These are phyloP conservation scores for Limnephilus auricula DNA, from an alignment of 2,888 invertebrate species.

Conservation along the genomic window DNA sequence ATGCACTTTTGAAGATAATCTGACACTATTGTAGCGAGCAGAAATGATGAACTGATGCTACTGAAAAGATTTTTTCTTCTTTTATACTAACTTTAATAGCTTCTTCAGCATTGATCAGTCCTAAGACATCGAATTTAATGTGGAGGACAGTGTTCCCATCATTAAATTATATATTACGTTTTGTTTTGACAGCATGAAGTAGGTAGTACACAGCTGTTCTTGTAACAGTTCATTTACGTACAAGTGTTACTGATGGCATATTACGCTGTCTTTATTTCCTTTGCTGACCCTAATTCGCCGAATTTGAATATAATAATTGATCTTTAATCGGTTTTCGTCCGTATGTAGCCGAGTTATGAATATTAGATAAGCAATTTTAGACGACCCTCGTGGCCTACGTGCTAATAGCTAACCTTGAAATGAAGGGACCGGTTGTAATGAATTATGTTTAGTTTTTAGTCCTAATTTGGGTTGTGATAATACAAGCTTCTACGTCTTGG, in stretches of 20 bases:
- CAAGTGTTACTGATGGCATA: not conserved
- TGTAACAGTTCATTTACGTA: not conserved
- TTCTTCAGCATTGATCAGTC: not conserved
- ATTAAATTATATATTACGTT: not conserved
- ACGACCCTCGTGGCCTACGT: not conserved
- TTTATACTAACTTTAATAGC: slow-evolving; percentile 19
- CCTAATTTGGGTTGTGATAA: not conserved
- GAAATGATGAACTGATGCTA: not conserved
- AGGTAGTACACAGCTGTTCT: not conserved
- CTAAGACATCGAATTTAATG: slow-evolving; percentile 7
- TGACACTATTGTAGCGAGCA: not conserved
- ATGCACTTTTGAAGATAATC: not conserved
- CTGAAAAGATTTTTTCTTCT: not conserved
- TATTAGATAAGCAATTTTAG: not conserved
- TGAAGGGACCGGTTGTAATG: not conserved
- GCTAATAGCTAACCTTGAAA: not conserved
- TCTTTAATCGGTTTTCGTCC: not conserved
- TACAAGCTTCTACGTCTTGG: no score
- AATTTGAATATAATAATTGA: not conserved
- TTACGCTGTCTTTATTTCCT: not conserved
- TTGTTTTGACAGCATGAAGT: not conserved
- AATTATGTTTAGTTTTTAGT: not conserved
- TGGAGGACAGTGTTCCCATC: not conserved
- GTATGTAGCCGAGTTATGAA: not conserved
- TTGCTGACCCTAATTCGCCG: not conserved